Evolutionary conservation across 2,797 vertebrate genomes (phyloP).

Genomic region (Crenichthys baileyi): DNA sequence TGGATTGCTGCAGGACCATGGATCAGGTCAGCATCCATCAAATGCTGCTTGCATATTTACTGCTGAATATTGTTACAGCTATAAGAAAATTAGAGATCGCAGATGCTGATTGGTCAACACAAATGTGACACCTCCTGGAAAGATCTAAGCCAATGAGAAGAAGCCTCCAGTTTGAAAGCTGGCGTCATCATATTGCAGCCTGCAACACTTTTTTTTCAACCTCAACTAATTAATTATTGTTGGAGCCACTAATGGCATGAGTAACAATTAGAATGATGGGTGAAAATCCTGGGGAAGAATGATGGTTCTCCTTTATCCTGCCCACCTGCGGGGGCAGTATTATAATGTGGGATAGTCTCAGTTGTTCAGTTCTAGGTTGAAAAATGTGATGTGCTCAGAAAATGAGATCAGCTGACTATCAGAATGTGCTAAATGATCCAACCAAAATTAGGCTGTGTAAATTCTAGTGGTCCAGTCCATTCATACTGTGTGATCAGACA

Average conservation of each 20-base stretch:
- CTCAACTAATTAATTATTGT: neutral
- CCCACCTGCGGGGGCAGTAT: neutral
- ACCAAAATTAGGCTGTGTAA: neutral
- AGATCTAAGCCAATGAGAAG: neutral
- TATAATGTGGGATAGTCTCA: neutral
- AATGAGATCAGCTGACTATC: neutral
- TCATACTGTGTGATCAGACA: neutral
- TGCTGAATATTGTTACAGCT: neutral
- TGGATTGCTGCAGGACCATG: constrained; percentile 92
- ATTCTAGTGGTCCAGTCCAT: too few relatives aligned
- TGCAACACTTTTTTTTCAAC: neutral
- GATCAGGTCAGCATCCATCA: constrained; percentile 86
- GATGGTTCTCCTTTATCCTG: too few relatives aligned
- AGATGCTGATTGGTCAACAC: neutral
- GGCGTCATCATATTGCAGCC: neutral
- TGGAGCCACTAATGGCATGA: neutral
- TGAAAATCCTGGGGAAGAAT: too few relatives aligned
- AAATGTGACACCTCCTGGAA: neutral
- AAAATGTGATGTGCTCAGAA: neutral
- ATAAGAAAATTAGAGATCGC: neutral
- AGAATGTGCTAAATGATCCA: neutral
- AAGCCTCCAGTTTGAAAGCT: neutral
- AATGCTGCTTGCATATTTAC: neutral
- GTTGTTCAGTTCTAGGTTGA: neutral
- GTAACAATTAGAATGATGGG: too few relatives aligned